Conservation (phyloP, 1,140 invertebrate genomes). For the Anastatus disparis region DNA sequence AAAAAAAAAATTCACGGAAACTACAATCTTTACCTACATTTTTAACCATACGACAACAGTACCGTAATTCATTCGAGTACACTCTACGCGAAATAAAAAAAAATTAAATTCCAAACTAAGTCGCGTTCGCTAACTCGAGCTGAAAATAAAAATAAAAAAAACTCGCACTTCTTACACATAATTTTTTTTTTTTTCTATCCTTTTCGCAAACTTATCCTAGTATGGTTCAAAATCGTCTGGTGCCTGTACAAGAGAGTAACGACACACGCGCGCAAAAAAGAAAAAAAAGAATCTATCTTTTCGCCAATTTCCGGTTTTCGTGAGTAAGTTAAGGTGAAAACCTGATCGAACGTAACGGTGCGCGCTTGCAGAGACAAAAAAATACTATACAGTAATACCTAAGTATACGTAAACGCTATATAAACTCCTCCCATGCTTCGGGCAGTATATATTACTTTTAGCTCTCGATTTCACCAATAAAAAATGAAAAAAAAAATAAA, state of each 20-base stretch:
- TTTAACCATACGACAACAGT: no score
- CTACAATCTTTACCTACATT: no score
- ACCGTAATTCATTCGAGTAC: no score
- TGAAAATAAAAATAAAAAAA: no score
- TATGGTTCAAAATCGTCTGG: neutral
- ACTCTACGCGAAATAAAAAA: no score
- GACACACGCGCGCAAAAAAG: neutral
- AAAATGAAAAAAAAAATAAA: no score
- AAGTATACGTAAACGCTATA: neutral
- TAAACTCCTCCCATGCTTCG: neutral
- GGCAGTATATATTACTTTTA: conserved; percentile 1
- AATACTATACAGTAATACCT: no score
- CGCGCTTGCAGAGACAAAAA: neutral
- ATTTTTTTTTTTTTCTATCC: no score
- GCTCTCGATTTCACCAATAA: conserved; percentile 20
- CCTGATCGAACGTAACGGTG: conserved; percentile 12
- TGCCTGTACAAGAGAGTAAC: no score
- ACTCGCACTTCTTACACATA: no score
- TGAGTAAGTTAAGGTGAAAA: conserved; percentile 30
- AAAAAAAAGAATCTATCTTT: neutral
- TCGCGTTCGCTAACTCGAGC: neutral
- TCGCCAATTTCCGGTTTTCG: conserved; percentile 12
- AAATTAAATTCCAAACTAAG: neutral
- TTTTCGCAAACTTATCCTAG: no score
- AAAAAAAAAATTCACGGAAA: no score